Evolutionary conservation across 2,888 invertebrate genomes (phyloP).

Genomic region (Gryllus longicercus): DNA sequence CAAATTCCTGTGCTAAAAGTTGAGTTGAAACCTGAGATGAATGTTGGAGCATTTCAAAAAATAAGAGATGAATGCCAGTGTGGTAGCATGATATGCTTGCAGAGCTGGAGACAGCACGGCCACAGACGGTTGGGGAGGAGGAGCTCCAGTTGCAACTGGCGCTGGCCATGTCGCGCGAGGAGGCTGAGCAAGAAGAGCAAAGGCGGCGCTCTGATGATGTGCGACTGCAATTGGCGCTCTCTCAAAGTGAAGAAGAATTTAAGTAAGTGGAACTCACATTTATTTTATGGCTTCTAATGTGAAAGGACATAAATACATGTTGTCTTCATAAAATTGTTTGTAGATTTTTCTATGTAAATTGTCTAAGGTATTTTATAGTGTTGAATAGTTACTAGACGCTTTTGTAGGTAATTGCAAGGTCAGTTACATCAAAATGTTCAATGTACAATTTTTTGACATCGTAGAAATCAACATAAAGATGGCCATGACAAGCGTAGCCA

Average conservation of each 20-base stretch:
- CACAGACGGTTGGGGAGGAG: conserved; percentile 96
- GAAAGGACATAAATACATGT: too few species aligned
- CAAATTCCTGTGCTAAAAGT: not conserved
- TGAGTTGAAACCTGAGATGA: not conserved
- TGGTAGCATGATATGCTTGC: conserved; percentile 32
- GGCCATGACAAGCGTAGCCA: conserved; percentile 54
- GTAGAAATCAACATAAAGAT: too few species aligned
- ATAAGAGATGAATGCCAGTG: too few species aligned
- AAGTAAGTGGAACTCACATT: conserved; percentile 56
- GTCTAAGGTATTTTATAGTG: too few species aligned
- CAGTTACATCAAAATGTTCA: too few species aligned
- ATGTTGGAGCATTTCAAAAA: too few species aligned
- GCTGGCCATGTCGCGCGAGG: conserved; percentile 96
- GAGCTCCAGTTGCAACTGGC: conserved; percentile 97
- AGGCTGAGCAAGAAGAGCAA: conserved; percentile 95
- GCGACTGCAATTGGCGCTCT: conserved; percentile 88
- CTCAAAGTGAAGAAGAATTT: conserved; percentile 91
- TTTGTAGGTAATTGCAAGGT: too few species aligned
- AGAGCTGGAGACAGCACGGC: conserved; percentile 89
- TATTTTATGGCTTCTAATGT: too few species aligned
- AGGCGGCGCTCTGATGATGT: conserved; percentile 93
- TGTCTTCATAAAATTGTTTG: too few species aligned
- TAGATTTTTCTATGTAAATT: too few species aligned
- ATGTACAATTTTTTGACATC: too few species aligned
- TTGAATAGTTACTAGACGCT: too few species aligned